A percentile compares a stretch with the other conserved stretches of the same genome.
Evolutionary conservation across 1,140 invertebrate species (phyloP).

Genomic region (Camponotus floridanus): DNA sequence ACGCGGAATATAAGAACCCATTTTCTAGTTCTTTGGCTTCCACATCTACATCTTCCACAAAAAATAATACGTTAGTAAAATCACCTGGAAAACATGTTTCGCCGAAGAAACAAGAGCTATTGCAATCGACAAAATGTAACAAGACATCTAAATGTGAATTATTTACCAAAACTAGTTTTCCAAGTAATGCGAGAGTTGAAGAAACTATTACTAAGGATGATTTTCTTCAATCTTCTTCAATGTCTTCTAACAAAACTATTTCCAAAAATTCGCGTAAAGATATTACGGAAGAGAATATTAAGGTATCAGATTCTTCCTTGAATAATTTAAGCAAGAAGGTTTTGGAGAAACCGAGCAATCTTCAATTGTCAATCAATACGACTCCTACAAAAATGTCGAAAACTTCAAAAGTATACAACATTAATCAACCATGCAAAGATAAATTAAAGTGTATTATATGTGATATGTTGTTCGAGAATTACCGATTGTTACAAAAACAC

Average conservation of each 20-base stretch:
- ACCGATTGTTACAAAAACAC: background rate
- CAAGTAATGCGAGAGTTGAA: background rate
- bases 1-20: background rate
- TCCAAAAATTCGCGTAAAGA: background rate
- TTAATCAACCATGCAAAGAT: background rate
- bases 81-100: background rate
- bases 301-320: background rate
- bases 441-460: background rate
- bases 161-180: background rate
- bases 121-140: background rate
- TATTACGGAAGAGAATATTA: background rate
- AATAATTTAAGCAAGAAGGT: background rate
- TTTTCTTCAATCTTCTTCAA: too few relatives aligned
- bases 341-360: background rate
- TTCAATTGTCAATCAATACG: background rate
- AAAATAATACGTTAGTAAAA: background rate
- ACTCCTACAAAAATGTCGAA: background rate
- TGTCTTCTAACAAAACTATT: background rate
- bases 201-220: background rate
- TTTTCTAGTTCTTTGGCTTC: background rate
- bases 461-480: background rate
- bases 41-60: constrained; percentile 36
- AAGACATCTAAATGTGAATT: background rate
- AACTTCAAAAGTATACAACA: background rate
- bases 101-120: background rate